Evolutionary conservation across 2,113 vertebrate species (phyloP).

Genomic region (Xiphophorus couchianus): DNA sequence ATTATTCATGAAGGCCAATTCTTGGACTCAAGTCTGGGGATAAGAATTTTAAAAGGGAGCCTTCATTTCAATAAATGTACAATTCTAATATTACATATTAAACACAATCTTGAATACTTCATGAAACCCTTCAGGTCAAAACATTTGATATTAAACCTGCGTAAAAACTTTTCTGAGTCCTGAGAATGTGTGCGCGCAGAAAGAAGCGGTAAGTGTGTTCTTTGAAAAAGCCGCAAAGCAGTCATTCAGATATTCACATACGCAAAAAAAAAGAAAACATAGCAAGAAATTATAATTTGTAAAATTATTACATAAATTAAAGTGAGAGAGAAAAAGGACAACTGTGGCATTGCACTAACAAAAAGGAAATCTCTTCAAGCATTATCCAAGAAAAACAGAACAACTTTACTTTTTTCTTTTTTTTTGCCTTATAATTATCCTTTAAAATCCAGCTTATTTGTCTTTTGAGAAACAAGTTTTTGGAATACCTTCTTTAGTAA

Average conservation of each 20-base stretch:
- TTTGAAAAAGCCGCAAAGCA: neutral
- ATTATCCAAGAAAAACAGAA: conserved; percentile 45
- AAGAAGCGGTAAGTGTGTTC: neutral
- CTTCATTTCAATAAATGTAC: neutral
- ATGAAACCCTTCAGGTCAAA: neutral
- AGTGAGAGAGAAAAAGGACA: conserved; percentile 2
- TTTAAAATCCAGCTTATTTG: conserved; percentile 60
- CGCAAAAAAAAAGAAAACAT: neutral
- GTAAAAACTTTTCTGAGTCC: neutral
- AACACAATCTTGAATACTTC: neutral
- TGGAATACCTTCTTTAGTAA: conserved; percentile 53
- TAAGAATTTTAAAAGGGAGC: too few relatives aligned
- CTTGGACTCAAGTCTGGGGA: too few relatives aligned
- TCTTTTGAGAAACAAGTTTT: conserved; percentile 67
- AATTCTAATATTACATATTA: neutral
- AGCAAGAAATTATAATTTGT: neutral
- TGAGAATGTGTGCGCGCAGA: neutral
- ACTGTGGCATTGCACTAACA: neutral
- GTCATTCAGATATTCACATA: neutral
- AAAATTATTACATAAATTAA: conserved; percentile 17
- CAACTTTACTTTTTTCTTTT: conserved; percentile 43
- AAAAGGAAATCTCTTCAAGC: conserved; percentile 1
- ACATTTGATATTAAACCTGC: neutral
- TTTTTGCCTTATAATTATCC: conserved; percentile 44
- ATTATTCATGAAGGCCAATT: too few relatives aligned